Conservation (phyloP, 2,113 vertebrate species). For the Ptilonorhynchus violaceus region DNA sequence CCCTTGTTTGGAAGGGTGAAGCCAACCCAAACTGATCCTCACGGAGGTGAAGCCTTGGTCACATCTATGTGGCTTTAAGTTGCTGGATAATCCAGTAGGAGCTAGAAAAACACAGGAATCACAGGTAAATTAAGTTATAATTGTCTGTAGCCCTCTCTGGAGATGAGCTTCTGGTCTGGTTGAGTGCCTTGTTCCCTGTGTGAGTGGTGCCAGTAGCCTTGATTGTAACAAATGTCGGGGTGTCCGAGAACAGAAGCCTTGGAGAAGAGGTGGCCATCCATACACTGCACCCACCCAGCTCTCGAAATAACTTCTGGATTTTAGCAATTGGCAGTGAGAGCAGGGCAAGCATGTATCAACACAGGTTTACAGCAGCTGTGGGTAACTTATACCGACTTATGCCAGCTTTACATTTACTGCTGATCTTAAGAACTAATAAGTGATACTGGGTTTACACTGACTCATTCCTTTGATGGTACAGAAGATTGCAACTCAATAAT, state of each 20-base stretch:
- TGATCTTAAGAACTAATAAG: not conserved
- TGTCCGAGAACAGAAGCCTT: not conserved
- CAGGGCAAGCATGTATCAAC: not conserved
- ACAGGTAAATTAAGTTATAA: not conserved
- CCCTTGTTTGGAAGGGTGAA: not conserved
- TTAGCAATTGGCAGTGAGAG: not conserved
- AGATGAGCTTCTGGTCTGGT: not conserved
- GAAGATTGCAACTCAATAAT: not conserved
- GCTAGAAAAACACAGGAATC: not conserved
- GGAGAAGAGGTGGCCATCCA: not conserved
- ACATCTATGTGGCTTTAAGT: not conserved
- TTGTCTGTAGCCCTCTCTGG: not conserved
- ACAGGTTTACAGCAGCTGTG: not conserved
- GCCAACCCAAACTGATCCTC: no score
- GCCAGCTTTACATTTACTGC: not conserved
- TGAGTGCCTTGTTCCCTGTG: not conserved
- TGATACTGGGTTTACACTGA: not conserved
- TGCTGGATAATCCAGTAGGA: not conserved
- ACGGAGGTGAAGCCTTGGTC: not conserved
- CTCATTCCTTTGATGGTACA: not conserved
- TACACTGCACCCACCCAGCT: not conserved
- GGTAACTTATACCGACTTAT: not conserved
- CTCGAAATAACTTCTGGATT: not conserved
- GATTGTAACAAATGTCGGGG: not conserved
- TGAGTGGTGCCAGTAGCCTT: not conserved